Base-by-base conservation (phyloP, 2,113 vertebrate species). In the Theropithecus gelada region DNA sequence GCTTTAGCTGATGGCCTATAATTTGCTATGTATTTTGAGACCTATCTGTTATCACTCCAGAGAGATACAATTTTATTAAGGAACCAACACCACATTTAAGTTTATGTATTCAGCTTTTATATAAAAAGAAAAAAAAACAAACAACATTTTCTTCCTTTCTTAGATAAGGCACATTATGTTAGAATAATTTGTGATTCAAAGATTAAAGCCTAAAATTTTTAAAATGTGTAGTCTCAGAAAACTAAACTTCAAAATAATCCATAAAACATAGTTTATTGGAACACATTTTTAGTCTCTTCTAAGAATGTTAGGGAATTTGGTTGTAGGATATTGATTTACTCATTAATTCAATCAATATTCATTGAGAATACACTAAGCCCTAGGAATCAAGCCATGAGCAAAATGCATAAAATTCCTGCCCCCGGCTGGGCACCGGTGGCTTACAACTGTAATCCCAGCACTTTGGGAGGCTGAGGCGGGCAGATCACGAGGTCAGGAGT, bases 1-100 rank as follows among this genome's bases (percentile, higher is more conserved):
- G 5, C 50, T 91, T 88, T 84, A 90, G 88, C 20, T 43, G 6
- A 73, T 79, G 30, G 17, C 7, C 52, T 55, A 17, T 5, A 45
- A 82, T 45, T 48, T 64, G 11, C 27, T 89, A 83, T 80, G 2
- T 86, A 43, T 25, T 48, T 45, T 3, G 48, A 94, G 17, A 95
- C 3, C 17, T 38, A 93, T 52, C 16, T 50, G 35, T 50, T 40
- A 32, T 23, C 35, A 32, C 27, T 83, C 5, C 5, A 88, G 40
- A 88, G 30, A 91, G 5, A n/a, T 14, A 81, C 78, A 25, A 64
- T n/a, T 64, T 91, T 92, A 80, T 38, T 85, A 93, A 94, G 86
- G 10, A 93, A 61, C 5, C 8, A 25, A 76, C 8, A 93, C 35
- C 16, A 81, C 88, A 48, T 10, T 16, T 61, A 38, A 23, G 2